These are phyloP conservation scores for Sylvilagus floridanus DNA, from an alignment of 2,797 vertebrate genomes.

Conservation along the genomic window DNA sequence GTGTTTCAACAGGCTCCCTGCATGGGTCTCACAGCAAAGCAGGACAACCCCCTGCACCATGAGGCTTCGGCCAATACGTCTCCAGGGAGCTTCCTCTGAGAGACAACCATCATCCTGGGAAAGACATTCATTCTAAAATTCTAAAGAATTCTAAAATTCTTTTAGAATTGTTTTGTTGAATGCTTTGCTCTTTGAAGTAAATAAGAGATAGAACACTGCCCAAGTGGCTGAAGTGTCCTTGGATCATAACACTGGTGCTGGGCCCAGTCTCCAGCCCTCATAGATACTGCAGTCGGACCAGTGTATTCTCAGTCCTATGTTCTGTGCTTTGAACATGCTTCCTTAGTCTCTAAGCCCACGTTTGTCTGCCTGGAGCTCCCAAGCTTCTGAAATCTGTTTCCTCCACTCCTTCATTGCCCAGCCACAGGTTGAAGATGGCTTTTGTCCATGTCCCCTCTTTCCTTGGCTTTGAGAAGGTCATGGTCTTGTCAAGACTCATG, in stretches of 20 bases:
- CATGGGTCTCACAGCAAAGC: accelerated
- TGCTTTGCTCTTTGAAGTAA: not conserved
- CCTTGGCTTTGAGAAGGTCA: not conserved
- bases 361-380: not conserved
- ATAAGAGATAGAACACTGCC: not conserved
- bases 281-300: too few species aligned
- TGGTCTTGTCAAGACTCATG: not conserved
- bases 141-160: too few species aligned
- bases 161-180: not conserved
- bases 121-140: too few species aligned
- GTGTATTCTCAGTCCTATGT: not conserved
- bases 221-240: not conserved
- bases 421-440: not conserved
- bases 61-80: not conserved
- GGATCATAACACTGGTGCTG: not conserved
- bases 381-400: not conserved
- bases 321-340: not conserved
- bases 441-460: not conserved
- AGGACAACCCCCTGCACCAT: not conserved
- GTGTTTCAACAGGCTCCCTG: not conserved
- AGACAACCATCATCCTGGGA: not conserved
- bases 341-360: not conserved
- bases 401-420: not conserved
- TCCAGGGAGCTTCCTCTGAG: too few species aligned
- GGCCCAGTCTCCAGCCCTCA: not conserved